Evolutionary conservation across 2,113 vertebrate species (phyloP).

Genomic region (Semicossyphus pulcher): DNA sequence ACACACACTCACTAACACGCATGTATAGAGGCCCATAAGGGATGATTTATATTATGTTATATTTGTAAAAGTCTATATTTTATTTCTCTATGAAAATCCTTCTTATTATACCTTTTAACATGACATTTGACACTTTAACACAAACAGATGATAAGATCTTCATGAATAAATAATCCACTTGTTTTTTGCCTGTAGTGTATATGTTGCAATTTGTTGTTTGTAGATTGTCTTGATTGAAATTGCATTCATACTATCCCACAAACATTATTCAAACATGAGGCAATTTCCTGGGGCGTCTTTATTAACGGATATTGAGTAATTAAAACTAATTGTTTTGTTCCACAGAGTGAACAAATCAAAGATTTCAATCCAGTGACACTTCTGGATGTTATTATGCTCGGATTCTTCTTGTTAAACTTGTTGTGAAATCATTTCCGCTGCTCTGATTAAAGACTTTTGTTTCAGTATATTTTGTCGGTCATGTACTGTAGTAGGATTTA

Average conservation of each 20-base stretch:
- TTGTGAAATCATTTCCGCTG: no score
- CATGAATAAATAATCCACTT: conserved; percentile 19
- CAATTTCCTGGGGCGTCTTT: conserved; percentile 7
- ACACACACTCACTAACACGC: no score
- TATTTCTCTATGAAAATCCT: no score
- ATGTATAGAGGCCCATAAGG: no score
- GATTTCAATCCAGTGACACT: neutral
- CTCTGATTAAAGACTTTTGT: conserved; percentile 9
- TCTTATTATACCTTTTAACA: no score
- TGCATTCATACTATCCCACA: neutral
- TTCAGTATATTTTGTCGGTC: neutral
- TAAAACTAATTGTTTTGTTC: conserved; percentile 8
- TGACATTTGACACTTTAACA: no score
- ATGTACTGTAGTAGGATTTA: conserved; percentile 22
- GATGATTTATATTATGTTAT: no score
- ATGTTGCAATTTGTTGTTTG: conserved; percentile 2
- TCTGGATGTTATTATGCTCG: conserved; percentile 2
- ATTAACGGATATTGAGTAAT: conserved; percentile 9
- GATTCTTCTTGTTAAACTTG: conserved; percentile 13
- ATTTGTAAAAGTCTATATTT: no score
- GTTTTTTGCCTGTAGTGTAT: conserved; percentile 4
- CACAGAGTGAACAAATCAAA: neutral
- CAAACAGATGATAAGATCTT: neutral
- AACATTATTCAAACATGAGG: neutral
- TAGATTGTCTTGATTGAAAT: conserved; percentile 13